These are phyloP conservation scores for Engystomops pustulosus DNA, from an alignment of 2,113 vertebrate species.

Conservation along the genomic window DNA sequence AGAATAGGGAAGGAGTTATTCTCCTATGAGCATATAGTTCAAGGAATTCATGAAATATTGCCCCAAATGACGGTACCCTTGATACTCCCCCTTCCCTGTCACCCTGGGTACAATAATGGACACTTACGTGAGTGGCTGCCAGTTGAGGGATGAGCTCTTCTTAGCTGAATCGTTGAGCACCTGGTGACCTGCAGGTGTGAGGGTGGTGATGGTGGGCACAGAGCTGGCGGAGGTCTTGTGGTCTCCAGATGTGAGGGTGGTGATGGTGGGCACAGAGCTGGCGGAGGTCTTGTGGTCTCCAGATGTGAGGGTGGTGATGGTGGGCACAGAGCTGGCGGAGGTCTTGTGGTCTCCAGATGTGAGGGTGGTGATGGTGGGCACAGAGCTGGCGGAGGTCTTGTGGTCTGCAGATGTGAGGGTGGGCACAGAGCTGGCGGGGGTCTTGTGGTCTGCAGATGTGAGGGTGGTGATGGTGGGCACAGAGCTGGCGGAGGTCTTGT, in stretches of 20 bases:
- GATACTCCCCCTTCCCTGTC: too few species aligned
- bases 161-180: neutral
- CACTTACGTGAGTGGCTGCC: constrained; percentile 74
- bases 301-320: neutral
- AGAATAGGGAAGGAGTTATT: too few species aligned
- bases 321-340: neutral
- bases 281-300: neutral
- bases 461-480: too few species aligned
- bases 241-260: neutral
- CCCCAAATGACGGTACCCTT: too few species aligned
- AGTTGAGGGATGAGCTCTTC: constrained; percentile 37
- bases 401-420: neutral
- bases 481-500: too few species aligned
- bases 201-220: neutral
- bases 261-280: too few species aligned
- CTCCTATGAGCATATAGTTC: too few species aligned
- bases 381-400: too few species aligned
- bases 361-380: too few species aligned
- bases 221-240: too few species aligned
- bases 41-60: too few species aligned
- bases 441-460: neutral
- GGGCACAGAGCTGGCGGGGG: neutral
- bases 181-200: neutral
- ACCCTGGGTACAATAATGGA: too few species aligned
- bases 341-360: neutral